These are phyloP conservation scores for Cinclus mexicanus DNA, from an alignment of 2,113 vertebrate genomes.

Conservation along the genomic window DNA sequence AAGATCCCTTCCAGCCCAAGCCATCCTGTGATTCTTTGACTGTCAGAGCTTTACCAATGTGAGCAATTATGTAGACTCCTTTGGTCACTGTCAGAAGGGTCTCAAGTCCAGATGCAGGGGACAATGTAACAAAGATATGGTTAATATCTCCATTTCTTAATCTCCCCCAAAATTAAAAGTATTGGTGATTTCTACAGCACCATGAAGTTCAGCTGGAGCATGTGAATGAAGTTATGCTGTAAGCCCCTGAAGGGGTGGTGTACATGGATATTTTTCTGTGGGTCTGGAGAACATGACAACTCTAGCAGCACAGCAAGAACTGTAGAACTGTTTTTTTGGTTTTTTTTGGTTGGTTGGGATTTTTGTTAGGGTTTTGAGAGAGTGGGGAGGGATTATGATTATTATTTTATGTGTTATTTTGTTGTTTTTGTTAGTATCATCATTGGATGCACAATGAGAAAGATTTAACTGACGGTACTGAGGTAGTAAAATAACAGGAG, in stretches of 20 bases:
- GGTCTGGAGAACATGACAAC: neutral
- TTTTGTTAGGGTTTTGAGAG: neutral
- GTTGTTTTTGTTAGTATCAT: neutral
- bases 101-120: neutral
- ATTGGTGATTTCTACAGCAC: neutral
- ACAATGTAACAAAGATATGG: neutral
- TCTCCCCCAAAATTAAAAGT: neutral
- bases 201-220: neutral
- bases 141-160: neutral
- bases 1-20: neutral
- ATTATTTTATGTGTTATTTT: neutral
- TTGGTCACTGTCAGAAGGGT: neutral
- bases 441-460: neutral
- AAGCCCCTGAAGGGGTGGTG: rapidly evolving
- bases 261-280: neutral
- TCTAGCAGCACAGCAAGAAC: neutral
- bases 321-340: neutral
- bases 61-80: neutral
- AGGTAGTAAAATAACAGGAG: neutral
- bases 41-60: neutral
- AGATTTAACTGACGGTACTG: neutral
- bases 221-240: neutral
- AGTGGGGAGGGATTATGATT: rapidly evolving
- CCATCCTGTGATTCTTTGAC: neutral
- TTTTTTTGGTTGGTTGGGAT: neutral